These are phyloP conservation scores for Pyxicephalus adspersus DNA, from an alignment of 2,113 vertebrate genomes.

Conservation along the genomic window DNA sequence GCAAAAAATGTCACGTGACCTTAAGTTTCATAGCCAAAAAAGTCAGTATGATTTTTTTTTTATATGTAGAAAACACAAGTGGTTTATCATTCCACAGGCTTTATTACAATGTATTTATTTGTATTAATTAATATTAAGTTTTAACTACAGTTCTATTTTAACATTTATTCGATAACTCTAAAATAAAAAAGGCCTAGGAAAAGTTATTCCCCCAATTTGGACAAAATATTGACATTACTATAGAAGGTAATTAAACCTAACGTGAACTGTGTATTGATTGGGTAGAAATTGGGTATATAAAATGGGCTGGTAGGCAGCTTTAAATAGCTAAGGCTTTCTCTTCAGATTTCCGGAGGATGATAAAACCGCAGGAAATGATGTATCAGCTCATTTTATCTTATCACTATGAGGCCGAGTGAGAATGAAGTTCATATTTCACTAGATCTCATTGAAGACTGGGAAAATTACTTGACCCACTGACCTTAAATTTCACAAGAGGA, in stretches of 20 bases:
- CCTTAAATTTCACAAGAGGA: constrained; percentile 87
- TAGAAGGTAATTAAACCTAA: constrained; percentile 69
- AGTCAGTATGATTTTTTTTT: too few relatives aligned
- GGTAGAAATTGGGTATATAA: constrained; percentile 71
- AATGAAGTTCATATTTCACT: constrained; percentile 91
- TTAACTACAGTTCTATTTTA: too few relatives aligned
- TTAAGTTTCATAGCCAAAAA: too few relatives aligned
- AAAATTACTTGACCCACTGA: constrained; percentile 87
- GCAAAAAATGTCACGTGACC: too few relatives aligned
- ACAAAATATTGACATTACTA: constrained; percentile 67
- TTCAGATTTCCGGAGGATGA: constrained; percentile 83
- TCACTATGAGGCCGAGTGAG: constrained; percentile 85
- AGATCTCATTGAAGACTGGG: constrained; percentile 84
- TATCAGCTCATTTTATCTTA: constrained; percentile 89
- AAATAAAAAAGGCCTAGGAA: constrained; percentile 69
- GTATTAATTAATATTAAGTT: too few relatives aligned
- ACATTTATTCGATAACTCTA: neutral
- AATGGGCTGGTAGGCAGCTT: constrained; percentile 63
- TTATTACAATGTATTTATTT: too few relatives aligned
- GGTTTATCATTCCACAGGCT: too few relatives aligned
- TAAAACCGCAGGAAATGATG: constrained; percentile 87
- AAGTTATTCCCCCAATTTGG: constrained; percentile 77
- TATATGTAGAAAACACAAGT: too few relatives aligned
- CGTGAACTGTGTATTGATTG: constrained; percentile 78
- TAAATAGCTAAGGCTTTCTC: constrained; percentile 78